These are phyloP conservation scores for Epinotia ramella DNA, from an alignment of 2,888 invertebrate species.

Conservation along the genomic window DNA sequence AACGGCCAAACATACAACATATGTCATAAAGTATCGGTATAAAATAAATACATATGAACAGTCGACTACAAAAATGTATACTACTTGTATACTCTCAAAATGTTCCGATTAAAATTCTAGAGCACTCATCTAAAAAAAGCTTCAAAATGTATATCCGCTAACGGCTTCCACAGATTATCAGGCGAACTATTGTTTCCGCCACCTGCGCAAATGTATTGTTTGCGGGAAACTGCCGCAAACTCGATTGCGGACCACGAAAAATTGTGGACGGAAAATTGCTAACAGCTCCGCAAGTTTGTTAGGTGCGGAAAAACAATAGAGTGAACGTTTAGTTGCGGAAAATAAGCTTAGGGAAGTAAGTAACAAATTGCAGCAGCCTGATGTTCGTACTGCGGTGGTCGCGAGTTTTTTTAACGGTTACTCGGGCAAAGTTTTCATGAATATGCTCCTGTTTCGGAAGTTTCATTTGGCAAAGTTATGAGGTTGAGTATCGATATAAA, in stretches of 20 bases:
- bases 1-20: too few relatives aligned
- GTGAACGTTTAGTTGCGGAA: constrained; percentile 22
- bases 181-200: constrained; percentile 24
- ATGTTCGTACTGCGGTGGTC: background rate
- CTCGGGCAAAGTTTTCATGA: constrained; percentile 3
- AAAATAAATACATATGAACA: too few relatives aligned
- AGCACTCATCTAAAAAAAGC: background rate
- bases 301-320: constrained; percentile 29
- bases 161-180: constrained; percentile 20
- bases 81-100: background rate
- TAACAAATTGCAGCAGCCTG: constrained; percentile 11
- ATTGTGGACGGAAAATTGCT: constrained; percentile 31
- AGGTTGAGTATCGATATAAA: background rate
- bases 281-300: constrained; percentile 22
- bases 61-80: too few relatives aligned
- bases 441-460: background rate
- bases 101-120: background rate
- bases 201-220: constrained; percentile 35
- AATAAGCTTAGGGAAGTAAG: constrained; percentile 17
- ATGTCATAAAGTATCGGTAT: too few relatives aligned
- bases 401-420: background rate
- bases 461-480: background rate
- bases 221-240: constrained; percentile 9
- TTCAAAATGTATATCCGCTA: background rate
- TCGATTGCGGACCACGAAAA: constrained; percentile 25